Evolutionary conservation across 2,113 vertebrate genomes (phyloP), one percentile per base, ranked within the genome.

Genomic region (Hyla sarda): DNA sequence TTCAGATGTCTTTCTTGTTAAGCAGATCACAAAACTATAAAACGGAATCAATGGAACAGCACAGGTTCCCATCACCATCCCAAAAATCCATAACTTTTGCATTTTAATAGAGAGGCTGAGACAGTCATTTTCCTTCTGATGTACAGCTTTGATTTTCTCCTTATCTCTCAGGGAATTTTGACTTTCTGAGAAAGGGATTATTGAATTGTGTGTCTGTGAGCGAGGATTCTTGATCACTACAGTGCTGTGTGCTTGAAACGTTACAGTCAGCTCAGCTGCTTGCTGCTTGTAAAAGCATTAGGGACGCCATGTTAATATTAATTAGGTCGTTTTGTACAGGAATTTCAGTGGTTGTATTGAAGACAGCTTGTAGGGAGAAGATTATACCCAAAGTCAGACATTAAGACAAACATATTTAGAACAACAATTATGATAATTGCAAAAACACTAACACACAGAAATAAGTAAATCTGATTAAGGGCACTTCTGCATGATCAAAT

Each of bases 401-500:
- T 93, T 94, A 95, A 96, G 94, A 96, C 95, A 96, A 96, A 96
- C 94, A 95, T 95, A 96, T 96, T 98, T 97, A 97, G 94, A 93
- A 92, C 94, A 95, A 97, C 97, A 98, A 97, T 99, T 97, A 97
- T 97, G 94, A 96, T 99, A 97, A 98, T 98, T 97, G 96, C 95
- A 94, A 94, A 94, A 96, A 96, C 96, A 95, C 94, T 97, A 95
- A 87, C 94, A 93, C 92, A 87, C 90, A 91, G 94, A 94, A 96
- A 97, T 96, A 96, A 94, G 95, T 94, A 96, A 94, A 98, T 96
- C 96, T 96, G 97, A 99, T 98, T 98, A 97, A 96, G 95, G 92
- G 94, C 94, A 94, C 96, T 97, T 96, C 95, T 95, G 90, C 93
- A 93, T 96, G 95, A 98, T 98, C 96, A 97, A 97, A 99, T 98